A percentile compares a stretch with the other conserved stretches of the same genome.
These are phyloP conservation scores for Orientallactaga bullata DNA, from an alignment of 2,113 vertebrate genomes.

Conservation along the genomic window DNA sequence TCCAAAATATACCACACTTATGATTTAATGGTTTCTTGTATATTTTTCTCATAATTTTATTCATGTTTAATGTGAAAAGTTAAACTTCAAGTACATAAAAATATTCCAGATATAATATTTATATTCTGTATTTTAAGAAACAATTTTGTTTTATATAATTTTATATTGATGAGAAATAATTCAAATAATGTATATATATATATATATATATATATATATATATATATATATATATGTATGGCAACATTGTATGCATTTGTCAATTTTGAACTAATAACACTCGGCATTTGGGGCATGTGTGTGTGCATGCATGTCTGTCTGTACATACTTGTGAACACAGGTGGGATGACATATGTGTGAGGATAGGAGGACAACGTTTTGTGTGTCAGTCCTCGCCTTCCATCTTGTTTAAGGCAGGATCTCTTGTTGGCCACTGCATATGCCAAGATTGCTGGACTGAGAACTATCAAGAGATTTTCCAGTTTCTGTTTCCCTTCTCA, in stretches of 20 bases:
- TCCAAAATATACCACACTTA: not conserved
- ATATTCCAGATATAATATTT: not conserved
- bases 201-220: not conserved
- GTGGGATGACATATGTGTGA: too few relatives aligned
- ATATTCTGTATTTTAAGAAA: slow-evolving; percentile 41
- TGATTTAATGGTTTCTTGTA: not conserved
- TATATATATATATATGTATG: not conserved
- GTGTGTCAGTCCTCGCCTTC: too few relatives aligned
- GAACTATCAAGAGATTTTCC: too few relatives aligned
- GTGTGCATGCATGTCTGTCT: too few relatives aligned
- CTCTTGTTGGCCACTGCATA: too few relatives aligned
- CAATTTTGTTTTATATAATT: not conserved
- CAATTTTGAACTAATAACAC: not conserved
- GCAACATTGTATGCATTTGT: slow-evolving; percentile 4
- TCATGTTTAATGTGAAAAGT: slow-evolving; percentile 40
- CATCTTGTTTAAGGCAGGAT: too few relatives aligned
- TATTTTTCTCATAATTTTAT: slow-evolving; percentile 47
- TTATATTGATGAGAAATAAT: not conserved
- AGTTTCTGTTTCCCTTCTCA: too few relatives aligned
- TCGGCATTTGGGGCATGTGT: too few relatives aligned
- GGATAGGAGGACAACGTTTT: too few relatives aligned
- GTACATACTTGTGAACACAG: too few relatives aligned
- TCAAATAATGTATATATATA: slow-evolving; percentile 50
- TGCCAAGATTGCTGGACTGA: too few relatives aligned
- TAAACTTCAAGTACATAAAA: slow-evolving; percentile 32